Evolutionary conservation across 2,888 invertebrate species (phyloP), one percentile per base, ranked within the genome.

Genomic region (Anorthoa munda): DNA sequence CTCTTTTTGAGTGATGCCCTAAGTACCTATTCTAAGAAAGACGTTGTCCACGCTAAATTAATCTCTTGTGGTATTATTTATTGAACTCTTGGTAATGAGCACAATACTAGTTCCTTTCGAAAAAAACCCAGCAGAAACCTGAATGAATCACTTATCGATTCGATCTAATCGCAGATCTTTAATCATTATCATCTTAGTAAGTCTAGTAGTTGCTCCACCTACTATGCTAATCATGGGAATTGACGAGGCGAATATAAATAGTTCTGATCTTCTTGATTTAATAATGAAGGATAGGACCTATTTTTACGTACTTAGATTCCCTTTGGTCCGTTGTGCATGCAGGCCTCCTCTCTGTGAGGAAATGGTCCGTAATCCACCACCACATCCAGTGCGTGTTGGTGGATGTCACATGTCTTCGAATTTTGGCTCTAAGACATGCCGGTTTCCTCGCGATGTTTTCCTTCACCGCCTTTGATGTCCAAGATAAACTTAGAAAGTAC

Each of bases 181-280:
- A 65, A 69, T 78, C 59, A 50, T 78, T 55, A 60, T 51, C 53
- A 67, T 55, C 5, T 65, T 31, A 17, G 50, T 56, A 31, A n/a
- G 64, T 48, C 17, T 3, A 50, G 51, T 39, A 72, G 46, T 59
- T n/a, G 39, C 5, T 51, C 46, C 50, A 23, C 23, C 48, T 31
- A 13, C 55, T 78, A 65, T 74, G 31, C 15, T 68, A 65, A 78
- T 74, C 67, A 39, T 51, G 21, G 23, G 64, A 21, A 70, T 53
- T 51, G 53, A 50, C 61, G 23, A 46, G 70, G 15, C 31, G 53
- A 48, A 21, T 11, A 23, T 60, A 75, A 63, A 69, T 23, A 39
- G 81, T 63, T 58, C 60, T 18, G 5, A 50, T 58, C 11, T 76
- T 64, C 39, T 39, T 18, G 17, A 26, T 39, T 55, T 46, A 21